Conservation (phyloP, 2,888 invertebrate genomes). For the Aphidoletes aphidimyza region DNA sequence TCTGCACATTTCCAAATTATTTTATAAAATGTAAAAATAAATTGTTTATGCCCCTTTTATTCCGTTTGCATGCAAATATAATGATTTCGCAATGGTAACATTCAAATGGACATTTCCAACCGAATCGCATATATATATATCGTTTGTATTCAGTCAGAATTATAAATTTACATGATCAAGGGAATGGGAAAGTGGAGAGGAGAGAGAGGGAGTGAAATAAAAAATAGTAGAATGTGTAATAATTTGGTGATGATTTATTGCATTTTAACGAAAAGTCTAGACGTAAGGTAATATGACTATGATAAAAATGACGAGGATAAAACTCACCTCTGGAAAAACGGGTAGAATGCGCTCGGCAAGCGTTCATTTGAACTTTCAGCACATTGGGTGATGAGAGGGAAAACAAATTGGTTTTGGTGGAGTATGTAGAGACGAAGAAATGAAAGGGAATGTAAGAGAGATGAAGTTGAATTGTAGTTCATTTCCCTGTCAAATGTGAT, state of each 20-base stretch:
- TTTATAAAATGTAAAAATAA: conserved; percentile 44
- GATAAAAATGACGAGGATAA: conserved; percentile 37
- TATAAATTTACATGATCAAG: background rate
- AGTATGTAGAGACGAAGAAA: background rate
- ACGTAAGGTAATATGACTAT: conserved; percentile 27
- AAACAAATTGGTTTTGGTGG: background rate
- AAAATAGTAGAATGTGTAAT: conserved; percentile 10
- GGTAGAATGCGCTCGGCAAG: no score
- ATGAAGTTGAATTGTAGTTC: background rate
- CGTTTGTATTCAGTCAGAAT: background rate
- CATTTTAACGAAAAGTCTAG: conserved; percentile 51
- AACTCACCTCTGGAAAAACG: no score
- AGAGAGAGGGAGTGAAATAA: background rate
- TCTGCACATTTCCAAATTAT: conserved; percentile 48
- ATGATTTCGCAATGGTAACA: background rate
- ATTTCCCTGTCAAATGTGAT: conserved; percentile 44
- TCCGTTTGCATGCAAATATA: background rate
- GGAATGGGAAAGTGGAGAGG: background rate
- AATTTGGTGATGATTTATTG: conserved; percentile 51
- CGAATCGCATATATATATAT: background rate
- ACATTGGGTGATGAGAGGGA: background rate
- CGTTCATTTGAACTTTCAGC: no score
- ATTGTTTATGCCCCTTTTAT: background rate
- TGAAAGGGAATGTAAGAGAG: background rate
- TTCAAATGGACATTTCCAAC: background rate